phyloP scores from a whole-genome alignment of 1,140 invertebrate genomes.

The Daktulosphaira vitifoliae region DNA sequence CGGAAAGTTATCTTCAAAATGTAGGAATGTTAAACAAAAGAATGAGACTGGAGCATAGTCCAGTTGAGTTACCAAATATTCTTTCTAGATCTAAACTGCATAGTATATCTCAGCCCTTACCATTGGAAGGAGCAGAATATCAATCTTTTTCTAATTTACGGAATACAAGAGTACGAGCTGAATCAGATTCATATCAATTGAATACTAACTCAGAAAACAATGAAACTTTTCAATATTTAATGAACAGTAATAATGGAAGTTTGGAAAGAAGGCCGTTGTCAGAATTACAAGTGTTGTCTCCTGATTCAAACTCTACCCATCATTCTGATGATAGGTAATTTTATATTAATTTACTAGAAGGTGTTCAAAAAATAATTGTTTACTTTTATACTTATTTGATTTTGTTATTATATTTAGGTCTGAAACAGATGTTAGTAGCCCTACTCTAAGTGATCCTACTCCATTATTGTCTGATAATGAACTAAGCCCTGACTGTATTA shows the following conservation, averaged over 20 bases:
- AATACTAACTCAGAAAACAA: constrained; percentile 4
- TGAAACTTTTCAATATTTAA: neutral
- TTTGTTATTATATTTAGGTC: neutral
- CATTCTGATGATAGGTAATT: constrained; percentile 27
- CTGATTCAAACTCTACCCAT: neutral
- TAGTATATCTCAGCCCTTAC: neutral
- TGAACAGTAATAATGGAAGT: constrained; percentile 21
- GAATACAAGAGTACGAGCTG: constrained; percentile 1
- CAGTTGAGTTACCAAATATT: constrained; percentile 23
- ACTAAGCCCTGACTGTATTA: constrained; percentile 16
- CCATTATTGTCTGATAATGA: constrained; percentile 25
- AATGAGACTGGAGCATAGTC: constrained; percentile 17
- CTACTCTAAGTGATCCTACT: constrained; percentile 12
- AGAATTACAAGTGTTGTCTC: constrained; percentile 6
- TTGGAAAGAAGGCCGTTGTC: constrained; percentile 14
- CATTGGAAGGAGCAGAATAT: neutral
- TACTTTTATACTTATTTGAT: neutral
- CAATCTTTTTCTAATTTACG: constrained; percentile 17
- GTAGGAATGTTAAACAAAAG: neutral
- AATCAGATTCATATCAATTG: constrained; percentile 13
- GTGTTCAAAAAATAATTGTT: neutral
- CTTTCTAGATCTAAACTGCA: constrained; percentile 24
- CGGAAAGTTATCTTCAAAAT: constrained; percentile 18
- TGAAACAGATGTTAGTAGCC: constrained; percentile 16
- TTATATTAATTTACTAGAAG: neutral